Evolutionary conservation across 2,797 vertebrate species (phyloP), one percentile per base, ranked within the genome.

Genomic region (Peromyscus aztecus): DNA sequence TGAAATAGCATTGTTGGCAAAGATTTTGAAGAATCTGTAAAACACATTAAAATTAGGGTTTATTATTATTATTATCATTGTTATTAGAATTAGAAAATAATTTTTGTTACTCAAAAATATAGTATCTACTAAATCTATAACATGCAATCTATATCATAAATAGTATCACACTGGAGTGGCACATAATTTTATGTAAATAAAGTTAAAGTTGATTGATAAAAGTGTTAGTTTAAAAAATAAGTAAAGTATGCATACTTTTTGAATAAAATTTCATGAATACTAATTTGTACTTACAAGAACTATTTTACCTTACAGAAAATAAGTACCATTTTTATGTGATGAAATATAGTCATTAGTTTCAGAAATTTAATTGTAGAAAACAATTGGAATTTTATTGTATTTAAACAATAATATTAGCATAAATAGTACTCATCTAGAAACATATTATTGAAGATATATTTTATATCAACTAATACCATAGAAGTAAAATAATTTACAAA

Each of bases 231-330:
- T 89, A 75, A 73, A 5, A 76, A 78, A 69, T 81, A 63, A 27
- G 29, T 67, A 7, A 63, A 23, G 29, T 61, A 7, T 78, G 9
- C 21, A 4, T 55, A 67, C 71, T 69, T 90, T 87, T 29, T 93
- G 40, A 94, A 78, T 59, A 89, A 11, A 75, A 23, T 84, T 27
- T 75, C 6, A 69, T 57, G 34, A 29, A 55, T 57, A 77, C 9
- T 67, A 89, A 86, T 76, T 82, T 40, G 63, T 71, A 57, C 2
- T 52, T 71, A 11, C 77, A 49, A 76, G 17, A 94, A 63, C 0
- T 43, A 65, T 84, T 73, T 89, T 90, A 63, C 21, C 21, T 94
- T 73, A 65, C 31, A 87, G 11, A 84, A 73, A 92, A 88, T 80
- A 46, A 1, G 52, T 85, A 84, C 83, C 0, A 37, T 34, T 67